These are phyloP conservation scores for Tetheella fluctuosa DNA, from an alignment of 2,888 invertebrate genomes.

Conservation along the genomic window DNA sequence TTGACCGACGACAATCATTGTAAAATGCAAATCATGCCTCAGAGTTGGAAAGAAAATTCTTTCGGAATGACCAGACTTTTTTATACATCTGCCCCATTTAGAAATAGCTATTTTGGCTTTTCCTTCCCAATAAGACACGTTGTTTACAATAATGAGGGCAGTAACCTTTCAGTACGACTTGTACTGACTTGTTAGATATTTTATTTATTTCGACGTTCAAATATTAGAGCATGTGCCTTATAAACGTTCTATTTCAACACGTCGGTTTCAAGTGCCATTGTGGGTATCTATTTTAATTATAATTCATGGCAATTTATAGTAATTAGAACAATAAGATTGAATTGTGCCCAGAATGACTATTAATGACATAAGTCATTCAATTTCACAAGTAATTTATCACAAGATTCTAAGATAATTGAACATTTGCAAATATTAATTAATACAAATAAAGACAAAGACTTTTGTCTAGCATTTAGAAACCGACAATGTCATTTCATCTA, in stretches of 20 bases:
- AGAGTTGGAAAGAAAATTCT: conserved; percentile 35
- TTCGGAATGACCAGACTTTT: conserved; percentile 18
- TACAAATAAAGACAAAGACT: conserved; percentile 2
- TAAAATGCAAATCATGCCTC: conserved; percentile 18
- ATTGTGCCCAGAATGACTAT: too few relatives aligned
- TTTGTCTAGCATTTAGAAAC: conserved; percentile 4
- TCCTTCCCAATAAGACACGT: conserved; percentile 48
- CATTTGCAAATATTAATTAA: background rate
- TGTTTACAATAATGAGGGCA: conserved; percentile 60
- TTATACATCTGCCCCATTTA: conserved; percentile 37
- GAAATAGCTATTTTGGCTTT: conserved; percentile 47
- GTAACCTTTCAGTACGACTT: conserved; percentile 46
- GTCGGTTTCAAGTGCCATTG: background rate
- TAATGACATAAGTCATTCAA: background rate
- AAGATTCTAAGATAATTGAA: background rate
- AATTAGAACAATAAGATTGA: too few relatives aligned
- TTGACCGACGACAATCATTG: background rate
- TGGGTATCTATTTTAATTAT: background rate
- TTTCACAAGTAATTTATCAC: background rate
- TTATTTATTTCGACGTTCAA: conserved; percentile 17
- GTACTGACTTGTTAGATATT: conserved; percentile 22
- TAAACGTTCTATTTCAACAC: background rate
- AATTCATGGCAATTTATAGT: too few relatives aligned
- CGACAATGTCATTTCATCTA: conserved; percentile 10
- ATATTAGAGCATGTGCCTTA: background rate